Evolutionary conservation across 2,888 invertebrate genomes (phyloP).

Genomic region (Pyrochroa serraticornis): DNA sequence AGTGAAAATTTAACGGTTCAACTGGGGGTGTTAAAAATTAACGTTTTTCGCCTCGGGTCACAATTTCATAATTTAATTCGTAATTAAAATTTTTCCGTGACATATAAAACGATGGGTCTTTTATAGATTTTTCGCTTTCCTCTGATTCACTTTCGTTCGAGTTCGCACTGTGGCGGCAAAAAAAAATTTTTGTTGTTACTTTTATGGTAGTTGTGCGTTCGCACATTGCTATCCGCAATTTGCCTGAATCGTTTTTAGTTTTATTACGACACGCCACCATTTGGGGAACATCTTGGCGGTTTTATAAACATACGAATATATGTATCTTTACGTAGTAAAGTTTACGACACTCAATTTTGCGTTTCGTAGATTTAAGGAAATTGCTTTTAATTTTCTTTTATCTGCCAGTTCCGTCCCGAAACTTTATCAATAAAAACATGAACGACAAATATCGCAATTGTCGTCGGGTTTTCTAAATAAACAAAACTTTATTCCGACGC

Average conservation of each 20-base stretch:
- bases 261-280: constrained; percentile 16
- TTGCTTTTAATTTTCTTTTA: constrained; percentile 27
- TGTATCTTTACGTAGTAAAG: constrained; percentile 16
- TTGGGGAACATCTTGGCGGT: constrained; percentile 10
- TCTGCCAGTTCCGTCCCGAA: not conserved
- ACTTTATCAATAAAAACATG: not conserved
- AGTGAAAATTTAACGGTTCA: too few species aligned
- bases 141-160: too few species aligned
- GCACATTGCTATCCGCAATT: constrained; percentile 21
- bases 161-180: not conserved
- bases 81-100: too few species aligned
- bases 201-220: constrained; percentile 14
- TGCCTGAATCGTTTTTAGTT: constrained; percentile 15
- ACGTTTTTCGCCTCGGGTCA: too few species aligned
- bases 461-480: not conserved
- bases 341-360: constrained; percentile 21
- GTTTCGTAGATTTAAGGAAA: constrained; percentile 16
- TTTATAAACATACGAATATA: constrained; percentile 24
- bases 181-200: constrained; percentile 16
- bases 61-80: too few species aligned
- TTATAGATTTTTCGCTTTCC: too few species aligned
- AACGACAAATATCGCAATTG: too few species aligned
- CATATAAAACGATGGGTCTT: too few species aligned
- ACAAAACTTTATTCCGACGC: not conserved
- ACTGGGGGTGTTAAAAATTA: too few species aligned